Conservation (phyloP, 2,888 invertebrate species). For the Amiota minor region DNA sequence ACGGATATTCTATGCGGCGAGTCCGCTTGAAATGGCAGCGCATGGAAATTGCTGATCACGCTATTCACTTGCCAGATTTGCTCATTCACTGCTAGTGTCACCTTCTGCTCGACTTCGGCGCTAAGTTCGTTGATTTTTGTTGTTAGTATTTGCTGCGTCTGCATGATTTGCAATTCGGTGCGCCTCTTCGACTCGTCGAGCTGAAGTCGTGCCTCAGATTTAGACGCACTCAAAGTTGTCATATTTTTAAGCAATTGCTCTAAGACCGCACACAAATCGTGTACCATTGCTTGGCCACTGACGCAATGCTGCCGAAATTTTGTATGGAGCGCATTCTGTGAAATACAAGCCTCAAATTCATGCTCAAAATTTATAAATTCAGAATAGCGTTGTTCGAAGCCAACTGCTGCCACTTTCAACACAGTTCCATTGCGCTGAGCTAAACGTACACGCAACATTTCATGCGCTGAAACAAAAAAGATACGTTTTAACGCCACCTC, state of each 20-base stretch:
- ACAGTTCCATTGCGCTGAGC: slow-evolving; percentile 77
- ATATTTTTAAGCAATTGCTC: slow-evolving; percentile 79
- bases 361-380: slow-evolving; percentile 99
- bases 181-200: slow-evolving; percentile 84
- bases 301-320: slow-evolving; percentile 98
- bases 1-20: slow-evolving; percentile 84
- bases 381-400: slow-evolving; percentile 92
- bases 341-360: slow-evolving; percentile 98
- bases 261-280: slow-evolving; percentile 80
- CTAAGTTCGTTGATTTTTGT: slow-evolving; percentile 94
- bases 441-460: slow-evolving; percentile 83
- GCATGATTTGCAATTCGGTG: slow-evolving; percentile 88
- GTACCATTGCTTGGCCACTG: slow-evolving; percentile 88
- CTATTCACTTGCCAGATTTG: slow-evolving; percentile 91
- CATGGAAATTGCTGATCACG: slow-evolving; percentile 91
- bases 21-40: slow-evolving; percentile 89
- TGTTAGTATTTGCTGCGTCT: slow-evolving; percentile 92
- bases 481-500: slow-evolving; percentile 93
- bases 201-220: slow-evolving; percentile 79
- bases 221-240: slow-evolving; percentile 76
- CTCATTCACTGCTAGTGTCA: slow-evolving; percentile 93
- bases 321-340: slow-evolving; percentile 96
- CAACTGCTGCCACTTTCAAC: slow-evolving; percentile 67
- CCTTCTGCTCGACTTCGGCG: slow-evolving; percentile 91
- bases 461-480: slow-evolving; percentile 98